These are phyloP conservation scores for Lophotriccus pileatus DNA, from an alignment of 2,797 vertebrate species.

Conservation along the genomic window DNA sequence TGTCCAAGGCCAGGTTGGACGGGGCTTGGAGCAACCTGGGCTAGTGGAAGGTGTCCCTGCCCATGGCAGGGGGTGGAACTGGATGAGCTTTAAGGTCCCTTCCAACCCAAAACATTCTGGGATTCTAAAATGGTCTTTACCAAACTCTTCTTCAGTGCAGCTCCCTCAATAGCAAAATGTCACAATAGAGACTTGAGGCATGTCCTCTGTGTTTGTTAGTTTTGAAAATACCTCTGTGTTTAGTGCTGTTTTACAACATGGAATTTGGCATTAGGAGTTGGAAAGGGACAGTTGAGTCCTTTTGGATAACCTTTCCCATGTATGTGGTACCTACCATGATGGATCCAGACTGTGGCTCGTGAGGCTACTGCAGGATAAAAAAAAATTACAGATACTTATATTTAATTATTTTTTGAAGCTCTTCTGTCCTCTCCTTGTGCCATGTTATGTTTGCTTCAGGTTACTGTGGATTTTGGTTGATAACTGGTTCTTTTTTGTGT, in stretches of 20 bases:
- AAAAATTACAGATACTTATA: fast-evolving
- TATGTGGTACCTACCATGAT: fast-evolving
- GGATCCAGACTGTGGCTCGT: neutral
- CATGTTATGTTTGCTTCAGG: neutral
- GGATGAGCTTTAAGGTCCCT: neutral
- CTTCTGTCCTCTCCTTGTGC: neutral
- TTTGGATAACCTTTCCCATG: neutral
- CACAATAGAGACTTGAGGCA: neutral
- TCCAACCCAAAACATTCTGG: neutral
- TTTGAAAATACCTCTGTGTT: neutral
- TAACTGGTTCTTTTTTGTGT: neutral
- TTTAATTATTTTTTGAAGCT: neutral
- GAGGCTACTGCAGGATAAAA: neutral
- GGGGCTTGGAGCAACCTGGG: neutral
- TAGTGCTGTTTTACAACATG: neutral
- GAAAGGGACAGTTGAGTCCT: neutral
- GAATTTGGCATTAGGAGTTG: neutral
- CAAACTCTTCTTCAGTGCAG: neutral
- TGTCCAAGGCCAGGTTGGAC: fast-evolving
- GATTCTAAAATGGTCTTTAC: neutral
- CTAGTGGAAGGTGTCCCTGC: fast-evolving
- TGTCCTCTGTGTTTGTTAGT: neutral
- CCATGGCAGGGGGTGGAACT: neutral
- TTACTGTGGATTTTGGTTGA: neutral
- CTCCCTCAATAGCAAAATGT: neutral